Conservation (phyloP, 2,113 vertebrate genomes). For the Stigmatopora nigra region DNA sequence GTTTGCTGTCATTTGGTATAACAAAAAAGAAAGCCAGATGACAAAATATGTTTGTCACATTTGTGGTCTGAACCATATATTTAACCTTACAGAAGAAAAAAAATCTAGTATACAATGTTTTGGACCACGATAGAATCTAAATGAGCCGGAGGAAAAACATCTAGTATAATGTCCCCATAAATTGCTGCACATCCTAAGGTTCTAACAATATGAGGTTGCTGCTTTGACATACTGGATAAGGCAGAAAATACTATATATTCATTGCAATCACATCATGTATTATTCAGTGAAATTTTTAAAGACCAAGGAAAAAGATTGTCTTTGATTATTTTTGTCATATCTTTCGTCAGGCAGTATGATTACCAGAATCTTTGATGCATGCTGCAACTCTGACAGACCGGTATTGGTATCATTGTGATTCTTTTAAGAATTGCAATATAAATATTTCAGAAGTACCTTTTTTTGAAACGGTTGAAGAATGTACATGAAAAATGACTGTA, state of each 20-base stretch:
- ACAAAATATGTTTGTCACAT: not conserved
- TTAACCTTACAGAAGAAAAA: not conserved
- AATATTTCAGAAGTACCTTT: not conserved
- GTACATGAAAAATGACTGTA: not conserved
- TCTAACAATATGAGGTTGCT: not conserved
- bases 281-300: not conserved
- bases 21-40: not conserved
- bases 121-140: too few species aligned
- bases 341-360: not conserved
- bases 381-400: not conserved
- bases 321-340: not conserved
- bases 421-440: conserved; percentile 1
- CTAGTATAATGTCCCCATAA: not conserved
- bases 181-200: not conserved
- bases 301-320: not conserved
- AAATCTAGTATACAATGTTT: too few species aligned
- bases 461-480: not conserved
- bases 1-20: not conserved
- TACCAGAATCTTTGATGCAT: not conserved
- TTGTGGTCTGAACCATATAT: not conserved
- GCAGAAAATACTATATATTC: not conserved
- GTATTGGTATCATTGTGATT: not conserved
- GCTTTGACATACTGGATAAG: not conserved
- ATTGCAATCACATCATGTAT: not conserved
- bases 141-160: too few species aligned